These are phyloP conservation scores for Nycteola revayana DNA, from an alignment of 2,888 invertebrate species.

Conservation along the genomic window DNA sequence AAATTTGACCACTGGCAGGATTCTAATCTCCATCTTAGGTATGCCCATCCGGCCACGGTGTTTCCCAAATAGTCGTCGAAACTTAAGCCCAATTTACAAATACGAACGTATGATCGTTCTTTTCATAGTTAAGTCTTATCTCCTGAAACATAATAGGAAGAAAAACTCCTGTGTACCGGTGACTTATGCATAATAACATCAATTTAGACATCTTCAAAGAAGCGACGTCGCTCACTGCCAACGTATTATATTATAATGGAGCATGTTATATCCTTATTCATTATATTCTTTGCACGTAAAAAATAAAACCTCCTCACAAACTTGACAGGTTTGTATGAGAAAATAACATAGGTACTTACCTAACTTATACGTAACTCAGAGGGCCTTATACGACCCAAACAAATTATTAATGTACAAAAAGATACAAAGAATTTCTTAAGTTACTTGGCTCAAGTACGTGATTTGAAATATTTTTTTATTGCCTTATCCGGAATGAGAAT, in stretches of 20 bases:
- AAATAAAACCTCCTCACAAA: conserved; percentile 65
- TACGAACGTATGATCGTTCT: too few relatives aligned
- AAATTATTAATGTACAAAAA: conserved; percentile 71
- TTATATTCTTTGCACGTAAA: conserved; percentile 72
- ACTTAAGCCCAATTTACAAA: too few relatives aligned
- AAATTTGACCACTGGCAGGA: too few relatives aligned
- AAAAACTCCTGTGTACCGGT: conserved; percentile 20
- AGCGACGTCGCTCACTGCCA: conserved; percentile 33
- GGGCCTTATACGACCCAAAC: conserved; percentile 51
- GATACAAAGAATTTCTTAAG: conserved; percentile 63
- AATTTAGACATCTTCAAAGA: conserved; percentile 45
- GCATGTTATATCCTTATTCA: conserved; percentile 53
- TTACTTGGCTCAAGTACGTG: conserved; percentile 62
- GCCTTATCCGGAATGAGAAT: conserved; percentile 48
- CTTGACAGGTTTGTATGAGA: conserved; percentile 64
- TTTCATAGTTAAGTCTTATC: too few relatives aligned
- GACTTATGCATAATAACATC: conserved; percentile 44
- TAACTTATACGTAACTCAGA: conserved; percentile 59
- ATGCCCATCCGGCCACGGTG: too few relatives aligned
- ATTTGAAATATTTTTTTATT: conserved; percentile 63
- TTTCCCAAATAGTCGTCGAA: too few relatives aligned
- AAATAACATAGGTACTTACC: conserved; percentile 60
- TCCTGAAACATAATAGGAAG: too few relatives aligned
- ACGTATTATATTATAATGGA: conserved; percentile 51
- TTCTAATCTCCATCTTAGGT: too few relatives aligned